These are phyloP conservation scores for Apodemus speciosus DNA, from an alignment of 2,113 vertebrate genomes.

Conservation along the genomic window DNA sequence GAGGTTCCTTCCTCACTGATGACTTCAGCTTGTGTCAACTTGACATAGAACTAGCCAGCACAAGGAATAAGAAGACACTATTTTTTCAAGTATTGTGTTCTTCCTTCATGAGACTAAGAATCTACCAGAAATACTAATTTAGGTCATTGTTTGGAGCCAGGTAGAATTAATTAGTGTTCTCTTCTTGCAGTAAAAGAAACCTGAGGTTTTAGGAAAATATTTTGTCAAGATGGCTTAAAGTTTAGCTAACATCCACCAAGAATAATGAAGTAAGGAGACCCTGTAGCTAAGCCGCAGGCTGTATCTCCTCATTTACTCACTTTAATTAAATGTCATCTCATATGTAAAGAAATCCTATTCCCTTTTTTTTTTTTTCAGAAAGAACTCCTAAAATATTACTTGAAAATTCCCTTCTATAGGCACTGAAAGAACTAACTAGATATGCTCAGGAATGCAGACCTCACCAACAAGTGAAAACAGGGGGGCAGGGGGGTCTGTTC, in stretches of 20 bases:
- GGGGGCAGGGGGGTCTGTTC: neutral
- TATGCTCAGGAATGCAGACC: neutral
- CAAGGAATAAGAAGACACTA: neutral
- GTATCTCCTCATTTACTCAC: neutral
- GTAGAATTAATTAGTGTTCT: neutral
- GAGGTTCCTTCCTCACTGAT: neutral
- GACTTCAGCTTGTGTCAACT: neutral
- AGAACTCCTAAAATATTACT: slow-evolving; percentile 22
- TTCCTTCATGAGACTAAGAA: neutral
- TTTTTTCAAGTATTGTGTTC: slow-evolving; percentile 5
- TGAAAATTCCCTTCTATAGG: neutral
- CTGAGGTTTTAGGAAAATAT: slow-evolving; percentile 6
- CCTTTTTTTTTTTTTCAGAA: neutral
- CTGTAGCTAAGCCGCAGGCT: neutral
- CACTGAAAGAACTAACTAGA: neutral
- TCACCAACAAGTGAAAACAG: neutral
- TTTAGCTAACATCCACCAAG: slow-evolving; percentile 35
- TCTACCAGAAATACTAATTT: neutral
- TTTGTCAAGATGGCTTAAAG: slow-evolving; percentile 35
- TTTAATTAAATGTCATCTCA: slow-evolving; percentile 13
- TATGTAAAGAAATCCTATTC: neutral
- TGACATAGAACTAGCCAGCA: neutral
- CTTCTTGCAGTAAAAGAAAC: slow-evolving; percentile 13
- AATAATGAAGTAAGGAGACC: slow-evolving; percentile 15
- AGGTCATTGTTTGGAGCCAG: neutral